Base-by-base conservation (phyloP, 30 jellyfish, hydroid and myxozoan species). In the Catostylus mosaicus region DNA sequence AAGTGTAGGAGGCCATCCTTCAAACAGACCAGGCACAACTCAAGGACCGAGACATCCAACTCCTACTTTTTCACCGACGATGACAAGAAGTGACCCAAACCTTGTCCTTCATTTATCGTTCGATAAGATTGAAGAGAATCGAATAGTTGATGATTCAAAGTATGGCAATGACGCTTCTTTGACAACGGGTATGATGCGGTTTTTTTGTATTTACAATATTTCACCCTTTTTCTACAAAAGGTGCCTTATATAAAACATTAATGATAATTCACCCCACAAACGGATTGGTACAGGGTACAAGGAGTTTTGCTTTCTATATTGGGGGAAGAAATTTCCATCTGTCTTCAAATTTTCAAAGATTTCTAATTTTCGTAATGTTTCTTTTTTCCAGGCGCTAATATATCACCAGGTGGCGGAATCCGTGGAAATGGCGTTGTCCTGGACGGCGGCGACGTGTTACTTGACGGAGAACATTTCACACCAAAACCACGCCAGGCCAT, bases 391-490 rank as follows among this genome's bases (percentile, higher is more conserved):
- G 98, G 98, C 30, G 97, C 98, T 12, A 93, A 88, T 69, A 84
- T 93, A 26, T 87, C 98, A 7, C 98, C 98, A 0, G 98, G 96
- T 33, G 98, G 98, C 16, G 98, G 98, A 0, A 87, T 93, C 40
- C 92, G 97, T 9, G 98, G 98, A 12, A 93, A 93, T 52, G 98
- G 98, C 64, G 98, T 87, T 14, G 70, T 88, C 57, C 88, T 93
- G 18, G 90, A 78, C 45, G 98, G 98, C 66, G 98, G 98, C 16
- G 97, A 81, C 72, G 89, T 93, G 40, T 79, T 93, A 16, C 84
- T 93, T 23, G 98, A 93, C 33, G 94, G 96, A 20, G 96, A 73
- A 65, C 88, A 66, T 29, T 93, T 93, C 65, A 43, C 68, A 10
- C 98, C 98, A 27, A 93, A 93, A 75, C 98, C 98, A 3, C 86